These are phyloP conservation scores for Cepphus grylle DNA, from an alignment of 2,113 vertebrate genomes.

Conservation along the genomic window DNA sequence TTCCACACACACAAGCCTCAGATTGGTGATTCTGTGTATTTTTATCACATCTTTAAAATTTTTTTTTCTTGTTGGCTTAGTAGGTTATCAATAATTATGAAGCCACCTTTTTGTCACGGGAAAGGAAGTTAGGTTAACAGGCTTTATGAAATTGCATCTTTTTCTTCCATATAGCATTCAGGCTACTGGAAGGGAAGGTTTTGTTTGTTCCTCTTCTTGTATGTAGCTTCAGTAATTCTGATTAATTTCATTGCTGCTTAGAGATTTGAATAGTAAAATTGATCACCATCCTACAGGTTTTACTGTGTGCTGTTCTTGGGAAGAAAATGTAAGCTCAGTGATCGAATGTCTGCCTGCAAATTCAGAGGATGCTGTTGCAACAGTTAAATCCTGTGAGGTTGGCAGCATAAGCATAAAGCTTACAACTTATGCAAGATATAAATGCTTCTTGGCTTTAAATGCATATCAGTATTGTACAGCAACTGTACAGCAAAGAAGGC, in stretches of 20 bases:
- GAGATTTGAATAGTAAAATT: not conserved
- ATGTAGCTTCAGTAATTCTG: not conserved
- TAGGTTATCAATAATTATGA: not conserved
- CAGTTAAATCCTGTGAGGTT: not conserved
- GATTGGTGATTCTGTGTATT: not conserved
- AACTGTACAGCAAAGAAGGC: not conserved
- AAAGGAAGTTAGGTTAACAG: not conserved
- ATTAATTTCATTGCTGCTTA: not conserved
- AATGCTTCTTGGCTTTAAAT: not conserved
- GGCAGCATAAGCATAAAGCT: not conserved
- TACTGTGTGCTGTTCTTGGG: not conserved
- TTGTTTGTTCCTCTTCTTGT: not conserved
- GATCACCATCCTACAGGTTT: not conserved
- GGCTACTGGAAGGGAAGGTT: not conserved
- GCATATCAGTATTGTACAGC: not conserved
- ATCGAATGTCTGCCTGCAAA: not conserved
- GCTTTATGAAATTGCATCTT: not conserved
- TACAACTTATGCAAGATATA: not conserved
- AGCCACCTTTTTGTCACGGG: not conserved
- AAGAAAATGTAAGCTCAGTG: not conserved
- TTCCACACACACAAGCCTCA: not conserved
- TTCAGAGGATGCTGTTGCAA: not conserved
- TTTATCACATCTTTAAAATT: not conserved
- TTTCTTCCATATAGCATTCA: not conserved
- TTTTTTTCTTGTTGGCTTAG: not conserved